A percentile compares a stretch with the other conserved stretches of the same genome.
Conservation (phyloP, 2,113 vertebrate species). For the Urocitellus parryii region DNA sequence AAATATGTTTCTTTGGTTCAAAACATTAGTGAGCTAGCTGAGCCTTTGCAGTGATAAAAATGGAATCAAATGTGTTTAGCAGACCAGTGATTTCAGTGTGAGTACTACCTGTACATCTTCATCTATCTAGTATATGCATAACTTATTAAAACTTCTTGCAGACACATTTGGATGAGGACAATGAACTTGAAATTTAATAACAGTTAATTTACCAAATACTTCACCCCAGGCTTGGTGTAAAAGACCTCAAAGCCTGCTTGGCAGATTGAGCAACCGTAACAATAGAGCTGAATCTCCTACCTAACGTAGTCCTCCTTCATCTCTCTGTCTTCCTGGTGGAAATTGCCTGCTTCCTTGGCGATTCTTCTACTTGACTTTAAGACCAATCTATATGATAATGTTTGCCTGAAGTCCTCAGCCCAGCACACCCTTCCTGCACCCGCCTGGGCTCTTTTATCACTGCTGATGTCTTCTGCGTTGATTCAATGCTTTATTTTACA, state of each 20-base stretch:
- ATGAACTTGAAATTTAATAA: slow-evolving; percentile 66
- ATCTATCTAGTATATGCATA: background rate
- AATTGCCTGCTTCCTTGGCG: slow-evolving; percentile 24
- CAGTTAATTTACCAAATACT: slow-evolving; percentile 66
- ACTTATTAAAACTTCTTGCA: slow-evolving; percentile 58
- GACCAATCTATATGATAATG: slow-evolving; percentile 68
- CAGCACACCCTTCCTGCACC: background rate
- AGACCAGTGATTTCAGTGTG: background rate
- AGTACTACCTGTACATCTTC: background rate
- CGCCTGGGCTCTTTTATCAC: slow-evolving; percentile 1
- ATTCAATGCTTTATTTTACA: slow-evolving; percentile 23
- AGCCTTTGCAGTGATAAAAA: slow-evolving; percentile 64
- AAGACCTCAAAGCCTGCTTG: background rate
- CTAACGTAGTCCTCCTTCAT: slow-evolving; percentile 13
- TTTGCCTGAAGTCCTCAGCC: background rate
- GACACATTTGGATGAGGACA: slow-evolving; percentile 23
- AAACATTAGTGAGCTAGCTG: slow-evolving; percentile 54
- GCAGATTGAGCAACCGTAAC: slow-evolving; percentile 26
- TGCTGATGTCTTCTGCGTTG: background rate
- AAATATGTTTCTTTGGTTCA: slow-evolving; percentile 50
- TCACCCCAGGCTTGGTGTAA: slow-evolving; percentile 32
- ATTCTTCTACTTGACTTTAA: slow-evolving; percentile 38
- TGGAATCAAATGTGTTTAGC: slow-evolving; percentile 62
- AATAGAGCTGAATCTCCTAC: slow-evolving; percentile 48
- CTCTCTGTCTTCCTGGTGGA: slow-evolving; percentile 29